Base-by-base conservation (phyloP, 2,888 invertebrate species). In the Leptinotarsa haldemani region DNA sequence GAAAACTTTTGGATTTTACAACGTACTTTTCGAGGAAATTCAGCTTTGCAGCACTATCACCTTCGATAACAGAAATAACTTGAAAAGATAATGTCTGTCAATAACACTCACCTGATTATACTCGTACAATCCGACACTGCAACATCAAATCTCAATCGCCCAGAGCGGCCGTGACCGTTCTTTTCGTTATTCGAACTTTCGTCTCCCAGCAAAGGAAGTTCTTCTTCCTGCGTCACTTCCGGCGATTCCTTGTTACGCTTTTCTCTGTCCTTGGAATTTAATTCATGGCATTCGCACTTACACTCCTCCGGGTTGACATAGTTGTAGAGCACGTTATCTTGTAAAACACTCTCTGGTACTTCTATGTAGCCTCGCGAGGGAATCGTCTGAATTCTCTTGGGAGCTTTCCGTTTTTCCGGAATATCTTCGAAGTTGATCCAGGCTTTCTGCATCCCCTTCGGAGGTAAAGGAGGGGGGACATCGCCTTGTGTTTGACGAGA, bases 341-440 rank as follows among this genome's bases (percentile, higher is more conserved):
- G 86, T 18, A 85, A 74, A 56, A 87, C 88, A 64, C 87, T 87
- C 56, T 89, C 88, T 22, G 88, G 83, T 53, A 86, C 86, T 72
- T 87, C 87, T 65, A 85, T 87, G 75, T 85, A 88, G 65, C 85
- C 89, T 78, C 90, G 89, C 67, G 91, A 89, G 25, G 95, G 95
- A 82, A 95, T 90, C 22, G 94, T 94, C 84, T 95, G 95, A 81
- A 95, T 95, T 78, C 94, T 90, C 86, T 94, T 94, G 22, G 95
- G 94, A 76, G 93, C 92, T 87, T 94, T 94, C 70, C 94, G 89
- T 79, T 93, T 91, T 87, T 95, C 95, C 0, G 95, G 95, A 73
- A 95, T 93, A 83, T 95, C 95, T 84, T 94, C 94, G 85, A 95
- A 95, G 86, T 95, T 94, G 76, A 96, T 94, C 96, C 96, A 96